Base-by-base conservation (phyloP, 2,888 invertebrate species). In the Syrista parreyssii region DNA sequence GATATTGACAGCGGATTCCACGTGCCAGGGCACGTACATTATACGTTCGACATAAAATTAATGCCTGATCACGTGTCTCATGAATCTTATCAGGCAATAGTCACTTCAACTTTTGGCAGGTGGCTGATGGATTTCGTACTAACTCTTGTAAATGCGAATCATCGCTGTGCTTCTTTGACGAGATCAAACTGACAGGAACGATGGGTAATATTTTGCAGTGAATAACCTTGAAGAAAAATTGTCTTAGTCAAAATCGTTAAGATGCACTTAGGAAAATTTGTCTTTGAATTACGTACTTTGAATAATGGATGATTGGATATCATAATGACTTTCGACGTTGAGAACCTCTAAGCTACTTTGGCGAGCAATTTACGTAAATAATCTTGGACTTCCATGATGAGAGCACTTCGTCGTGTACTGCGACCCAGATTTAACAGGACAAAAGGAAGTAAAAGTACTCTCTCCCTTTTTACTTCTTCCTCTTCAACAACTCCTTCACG, bases 351-450 rank as follows among this genome's bases (percentile, higher is more conserved):
- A 34, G 35, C 34, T 75, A 75, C 75, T 75, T 78, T 34, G 35
- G 78, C 75, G 55, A 69, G 75, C 75, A 75, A 75, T 78, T 78
- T 75, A 75, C 71, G 69, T 75, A 75, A 78, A 78, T 75, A 78
- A 75, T 78, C 71, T 71, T 73, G 33, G 68, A 55, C 68, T 32
- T 71, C 69, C 55, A 36, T 12, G 69, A 74, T 31, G 75, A 68
- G 75, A 36, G 74, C 36, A 68, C 32, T 74, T 68, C 12, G 68
- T 75, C 75, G 33, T 35, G 32, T 30, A 12, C 68, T 36, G 30
- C n/a, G 30, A 30, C 77, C 34, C 35, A 75, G 75, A 31, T 76
- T 31, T 68, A 35, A 33, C 35, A 33, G 75, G 74, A 74, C 68
- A 77, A 30, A 33, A 15, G 30, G 68, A 12, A 69, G 35, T 31